Evolutionary conservation across 2,113 vertebrate genomes (phyloP).

Genomic region (Ammodytes marinus): DNA sequence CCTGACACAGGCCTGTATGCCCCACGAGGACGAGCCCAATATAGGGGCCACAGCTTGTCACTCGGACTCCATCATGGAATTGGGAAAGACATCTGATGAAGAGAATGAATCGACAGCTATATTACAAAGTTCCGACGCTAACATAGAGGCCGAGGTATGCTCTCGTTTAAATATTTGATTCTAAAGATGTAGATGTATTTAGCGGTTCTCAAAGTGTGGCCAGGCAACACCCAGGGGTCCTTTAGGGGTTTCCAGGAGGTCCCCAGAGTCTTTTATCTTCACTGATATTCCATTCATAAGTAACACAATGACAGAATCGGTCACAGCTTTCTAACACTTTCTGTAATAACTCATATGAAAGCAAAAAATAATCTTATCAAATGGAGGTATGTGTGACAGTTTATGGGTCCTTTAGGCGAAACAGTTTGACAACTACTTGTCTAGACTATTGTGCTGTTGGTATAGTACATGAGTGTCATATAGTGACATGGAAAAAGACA

Average conservation of each 20-base stretch:
- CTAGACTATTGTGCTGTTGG: neutral
- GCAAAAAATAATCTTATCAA: no score
- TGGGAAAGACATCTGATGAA: constrained; percentile 29
- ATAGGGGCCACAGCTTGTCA: constrained; percentile 4
- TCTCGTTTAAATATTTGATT: constrained; percentile 4
- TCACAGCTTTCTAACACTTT: no score
- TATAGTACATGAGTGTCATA: neutral
- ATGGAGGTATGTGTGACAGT: no score
- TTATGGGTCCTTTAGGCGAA: no score
- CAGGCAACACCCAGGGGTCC: no score
- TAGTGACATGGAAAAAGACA: neutral
- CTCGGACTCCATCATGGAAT: constrained; percentile 24
- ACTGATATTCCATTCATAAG: no score
- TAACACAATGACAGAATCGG: no score
- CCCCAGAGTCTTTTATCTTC: no score
- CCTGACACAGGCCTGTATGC: constrained; percentile 10
- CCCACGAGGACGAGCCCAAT: constrained; percentile 26
- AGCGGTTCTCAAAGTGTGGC: no score
- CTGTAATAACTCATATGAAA: no score
- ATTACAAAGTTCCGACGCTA: constrained; percentile 10
- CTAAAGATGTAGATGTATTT: neutral
- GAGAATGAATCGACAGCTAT: constrained; percentile 43
- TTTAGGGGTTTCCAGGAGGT: no score
- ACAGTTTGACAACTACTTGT: no score
- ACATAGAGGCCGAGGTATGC: constrained; percentile 73